These are phyloP conservation scores for Hycleus cichorii DNA, from an alignment of 1,140 invertebrate species.

Conservation along the genomic window DNA sequence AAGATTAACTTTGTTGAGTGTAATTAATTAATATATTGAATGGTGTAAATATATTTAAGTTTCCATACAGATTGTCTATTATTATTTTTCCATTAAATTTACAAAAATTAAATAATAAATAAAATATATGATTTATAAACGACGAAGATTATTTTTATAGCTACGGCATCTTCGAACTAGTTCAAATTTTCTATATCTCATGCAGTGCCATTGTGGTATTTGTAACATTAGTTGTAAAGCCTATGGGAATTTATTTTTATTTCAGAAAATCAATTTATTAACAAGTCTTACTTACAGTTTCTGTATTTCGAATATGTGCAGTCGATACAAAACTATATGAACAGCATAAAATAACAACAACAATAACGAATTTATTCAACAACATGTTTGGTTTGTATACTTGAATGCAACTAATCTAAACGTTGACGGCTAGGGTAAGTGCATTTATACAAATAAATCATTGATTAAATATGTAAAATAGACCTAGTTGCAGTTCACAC, in stretches of 20 bases:
- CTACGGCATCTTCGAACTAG: constrained; percentile 57
- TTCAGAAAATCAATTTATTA: too few relatives aligned
- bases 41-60: constrained; percentile 25
- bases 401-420: too few relatives aligned
- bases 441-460: too few relatives aligned
- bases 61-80: neutral
- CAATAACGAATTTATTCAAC: too few relatives aligned
- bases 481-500: too few relatives aligned
- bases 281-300: too few relatives aligned
- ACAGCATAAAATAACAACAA: too few relatives aligned
- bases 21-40: constrained; percentile 19
- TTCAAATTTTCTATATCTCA: constrained; percentile 68
- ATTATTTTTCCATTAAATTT: neutral
- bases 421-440: too few relatives aligned
- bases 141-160: constrained; percentile 30
- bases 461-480: too few relatives aligned
- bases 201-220: constrained; percentile 72
- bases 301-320: too few relatives aligned
- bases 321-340: too few relatives aligned
- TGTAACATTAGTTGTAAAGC: constrained; percentile 53
- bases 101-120: constrained; percentile 10
- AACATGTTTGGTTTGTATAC: too few relatives aligned
- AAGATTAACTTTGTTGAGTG: constrained; percentile 23
- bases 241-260: constrained; percentile 28
- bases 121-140: neutral